Base-by-base conservation (phyloP, 2,797 vertebrate genomes). In the Todus mexicanus region DNA sequence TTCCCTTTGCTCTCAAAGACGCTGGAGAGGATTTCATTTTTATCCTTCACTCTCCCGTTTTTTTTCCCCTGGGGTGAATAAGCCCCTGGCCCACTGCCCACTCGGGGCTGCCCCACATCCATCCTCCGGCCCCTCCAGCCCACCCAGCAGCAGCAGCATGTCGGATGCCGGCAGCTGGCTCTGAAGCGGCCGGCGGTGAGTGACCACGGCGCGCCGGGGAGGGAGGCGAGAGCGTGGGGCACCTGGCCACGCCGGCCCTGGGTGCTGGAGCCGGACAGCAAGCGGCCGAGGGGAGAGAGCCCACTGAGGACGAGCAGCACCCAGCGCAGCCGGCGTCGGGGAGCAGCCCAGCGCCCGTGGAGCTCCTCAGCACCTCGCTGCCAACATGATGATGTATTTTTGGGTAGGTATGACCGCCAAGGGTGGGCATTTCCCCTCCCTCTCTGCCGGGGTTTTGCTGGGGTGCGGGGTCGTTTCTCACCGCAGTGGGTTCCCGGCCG, bases 311-410 rank as follows among this genome's bases (percentile, higher is more conserved):
- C 57, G 27, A 71, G 43, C 38, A 1, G 73, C 6, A 4, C 3
- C 54, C 60, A 6, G 45, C 8, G 2, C 79, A 33, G 68, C n/a
- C 22, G 1, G 45, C n/a, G 3, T 13, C 3, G 3, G 87, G 35
- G 85, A 81, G 51, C 78, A 78, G 83, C 29, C 61, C 12, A 4
- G 57, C 19, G 2, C 60, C 75, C 18, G 2, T 10, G 9, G 81
- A 63, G 61, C 81, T 53, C 26, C 78, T 19, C 38, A 11, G 85
- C 82, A 63, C 66, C 82, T 26, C 1, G 7, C 83, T 60, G 87
- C 88, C 7, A 5, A 77, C 95, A 95, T 40, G 70, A 93, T 94
- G 96, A 83, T 96, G 89, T 97, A 94, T 93, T 96, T 97, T 88
- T 72, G 96, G 93, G 95, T 95, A 82, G 89, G 94, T 95, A 91